phyloP scores from a whole-genome alignment of 2,797 vertebrate genomes.

The Sphenodon punctatus region DNA sequence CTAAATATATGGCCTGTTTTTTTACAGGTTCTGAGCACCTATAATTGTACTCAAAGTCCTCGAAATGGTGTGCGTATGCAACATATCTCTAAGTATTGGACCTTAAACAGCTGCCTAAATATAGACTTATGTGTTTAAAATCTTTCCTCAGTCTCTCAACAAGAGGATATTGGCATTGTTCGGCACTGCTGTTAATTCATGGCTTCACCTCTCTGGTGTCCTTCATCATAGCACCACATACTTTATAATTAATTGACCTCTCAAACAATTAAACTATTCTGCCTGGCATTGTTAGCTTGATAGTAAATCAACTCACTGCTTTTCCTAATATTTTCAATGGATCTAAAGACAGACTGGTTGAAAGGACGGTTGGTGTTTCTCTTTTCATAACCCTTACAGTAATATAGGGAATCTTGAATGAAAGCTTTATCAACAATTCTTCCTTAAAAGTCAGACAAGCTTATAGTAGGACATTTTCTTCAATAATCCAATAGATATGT shows the following conservation, averaged over 20 bases:
- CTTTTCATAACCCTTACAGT: background rate
- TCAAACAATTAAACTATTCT: conserved; percentile 27
- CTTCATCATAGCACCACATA: background rate
- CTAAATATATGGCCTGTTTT: no score
- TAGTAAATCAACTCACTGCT: conserved; percentile 20
- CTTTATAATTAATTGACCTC: conserved; percentile 31
- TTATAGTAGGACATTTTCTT: background rate
- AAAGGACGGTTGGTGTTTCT: background rate
- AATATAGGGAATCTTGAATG: background rate
- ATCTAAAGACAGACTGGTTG: background rate
- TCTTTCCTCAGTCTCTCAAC: background rate
- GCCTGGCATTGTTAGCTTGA: background rate
- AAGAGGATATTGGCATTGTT: background rate
- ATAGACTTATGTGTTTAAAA: background rate
- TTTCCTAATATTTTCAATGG: conserved; percentile 4
- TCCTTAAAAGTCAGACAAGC: background rate
- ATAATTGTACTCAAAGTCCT: background rate
- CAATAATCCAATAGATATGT: background rate
- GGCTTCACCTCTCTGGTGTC: background rate
- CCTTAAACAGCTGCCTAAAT: background rate
- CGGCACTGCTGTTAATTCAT: background rate
- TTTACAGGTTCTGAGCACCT: background rate
- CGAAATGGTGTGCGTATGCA: background rate
- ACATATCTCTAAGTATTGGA: background rate
- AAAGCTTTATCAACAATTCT: fast-evolving